Conservation (phyloP, 2,797 vertebrate genomes). For the Hyperoplus immaculatus region DNA sequence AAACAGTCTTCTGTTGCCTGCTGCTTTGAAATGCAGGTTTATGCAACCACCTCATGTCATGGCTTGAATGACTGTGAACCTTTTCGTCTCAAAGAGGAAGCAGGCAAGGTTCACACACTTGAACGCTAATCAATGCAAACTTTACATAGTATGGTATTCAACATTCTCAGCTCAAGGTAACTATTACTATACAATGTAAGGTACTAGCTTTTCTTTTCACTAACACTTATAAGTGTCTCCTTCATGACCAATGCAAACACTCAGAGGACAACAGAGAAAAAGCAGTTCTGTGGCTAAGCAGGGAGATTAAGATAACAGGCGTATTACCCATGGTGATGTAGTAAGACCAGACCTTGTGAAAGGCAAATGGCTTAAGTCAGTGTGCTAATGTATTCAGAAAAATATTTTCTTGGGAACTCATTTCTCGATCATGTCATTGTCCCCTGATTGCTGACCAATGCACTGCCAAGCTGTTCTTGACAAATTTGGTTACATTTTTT, state of each 20-base stretch:
- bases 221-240: neutral
- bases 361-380: slow-evolving; percentile 5
- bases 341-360: slow-evolving; percentile 2
- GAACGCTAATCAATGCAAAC: neutral
- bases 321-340: slow-evolving; percentile 2
- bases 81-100: neutral
- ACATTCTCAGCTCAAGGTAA: slow-evolving; percentile 9
- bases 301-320: slow-evolving; percentile 2
- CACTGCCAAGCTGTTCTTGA: neutral
- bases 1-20: neutral
- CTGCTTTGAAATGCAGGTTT: slow-evolving; percentile 17
- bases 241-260: neutral
- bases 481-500: neutral
- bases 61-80: slow-evolving; percentile 2
- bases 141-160: slow-evolving; percentile 1
- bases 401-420: neutral
- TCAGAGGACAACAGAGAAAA: neutral
- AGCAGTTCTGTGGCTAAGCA: slow-evolving; percentile 3
- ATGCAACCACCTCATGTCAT: slow-evolving; percentile 4
- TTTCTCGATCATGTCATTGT: neutral
- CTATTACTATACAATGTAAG: neutral
- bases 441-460: neutral
- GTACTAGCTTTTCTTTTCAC: neutral
- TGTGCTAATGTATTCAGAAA: neutral
- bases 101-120: neutral